Conservation (phyloP, 1,140 invertebrate species). For the Potamilus streckersoni region DNA sequence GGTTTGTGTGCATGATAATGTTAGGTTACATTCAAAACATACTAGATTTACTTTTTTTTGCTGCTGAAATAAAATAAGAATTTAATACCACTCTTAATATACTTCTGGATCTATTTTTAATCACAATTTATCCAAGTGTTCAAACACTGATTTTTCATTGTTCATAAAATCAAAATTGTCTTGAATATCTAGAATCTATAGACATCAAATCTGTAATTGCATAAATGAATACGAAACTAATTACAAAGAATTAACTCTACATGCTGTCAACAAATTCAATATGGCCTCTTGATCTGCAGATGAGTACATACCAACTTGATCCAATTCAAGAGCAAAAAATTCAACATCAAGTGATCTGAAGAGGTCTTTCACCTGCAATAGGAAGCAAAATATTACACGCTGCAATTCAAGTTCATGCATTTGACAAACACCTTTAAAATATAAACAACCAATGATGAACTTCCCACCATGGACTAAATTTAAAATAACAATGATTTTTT, state of each 20-base stretch:
- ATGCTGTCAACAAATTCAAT: background rate
- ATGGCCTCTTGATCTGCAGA: background rate
- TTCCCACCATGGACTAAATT: background rate
- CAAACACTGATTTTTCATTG: background rate
- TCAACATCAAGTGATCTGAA: conserved; percentile 65
- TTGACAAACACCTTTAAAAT: background rate
- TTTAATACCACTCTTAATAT: background rate
- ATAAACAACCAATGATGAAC: background rate
- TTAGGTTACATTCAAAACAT: no score
- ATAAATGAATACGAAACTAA: background rate
- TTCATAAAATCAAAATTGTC: background rate
- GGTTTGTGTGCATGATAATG: no score
- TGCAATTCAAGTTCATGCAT: background rate
- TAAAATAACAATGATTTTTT: background rate
- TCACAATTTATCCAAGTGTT: background rate
- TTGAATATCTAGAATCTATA: background rate
- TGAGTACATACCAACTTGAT: conserved; percentile 60
- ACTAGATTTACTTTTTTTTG: no score
- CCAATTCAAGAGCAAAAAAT: conserved; percentile 66
- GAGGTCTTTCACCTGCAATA: conserved; percentile 67
- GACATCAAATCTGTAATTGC: background rate
- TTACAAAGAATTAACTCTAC: background rate
- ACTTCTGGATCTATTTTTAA: background rate
- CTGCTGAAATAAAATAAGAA: no score
- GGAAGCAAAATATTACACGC: conserved; percentile 8